Evolutionary conservation across 2,888 invertebrate genomes (phyloP), one percentile per base, ranked within the genome.

Genomic region (Drosophila melanosoma): DNA sequence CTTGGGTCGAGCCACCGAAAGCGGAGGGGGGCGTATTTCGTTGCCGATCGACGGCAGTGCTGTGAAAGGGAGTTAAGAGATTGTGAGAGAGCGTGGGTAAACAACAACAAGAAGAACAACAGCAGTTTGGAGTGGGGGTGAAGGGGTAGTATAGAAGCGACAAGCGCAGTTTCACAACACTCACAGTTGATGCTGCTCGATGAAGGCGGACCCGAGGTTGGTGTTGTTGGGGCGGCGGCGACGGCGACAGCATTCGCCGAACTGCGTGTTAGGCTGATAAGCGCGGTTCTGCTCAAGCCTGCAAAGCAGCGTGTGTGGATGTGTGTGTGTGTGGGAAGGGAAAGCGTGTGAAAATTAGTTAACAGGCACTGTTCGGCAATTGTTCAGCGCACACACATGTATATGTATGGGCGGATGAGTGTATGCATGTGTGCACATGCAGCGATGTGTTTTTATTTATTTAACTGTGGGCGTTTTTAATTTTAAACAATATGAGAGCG

Each of bases 281-380:
- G 94, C 2, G 97, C 96, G 42, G 97, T 94, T 91, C 97, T 96
- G 49, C 97, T 97, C 38, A 97, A 95, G 85, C 97, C 97, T 97
- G 91, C 71, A 61, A 77, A 74, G 82, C 78, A 26, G 45, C 23
- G 23, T 23, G 8, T 45, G 45, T 3, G 7, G 20, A 12, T 17
- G 38, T 8, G 17, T 45, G 45, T 45, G 45, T 20, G 57, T 69
- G 79, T 69, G 73, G 45, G 45, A 26, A 65, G 71, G 72, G 80
- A 81, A 77, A 78, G 88, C 88, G 85, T 79, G 86, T 89, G 89
- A 87, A 80, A 82, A 76, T 84, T 82, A 76, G 80, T 82, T 61
- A 72, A 73, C 33, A 54, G 59, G 23, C 45, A 45, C 20, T 54
- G 62, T 38, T 53, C 38, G 42, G 40, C 51, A 38, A 68, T 33